Conservation (phyloP, 2,797 vertebrate genomes). For the Pangasius macronema region DNA sequence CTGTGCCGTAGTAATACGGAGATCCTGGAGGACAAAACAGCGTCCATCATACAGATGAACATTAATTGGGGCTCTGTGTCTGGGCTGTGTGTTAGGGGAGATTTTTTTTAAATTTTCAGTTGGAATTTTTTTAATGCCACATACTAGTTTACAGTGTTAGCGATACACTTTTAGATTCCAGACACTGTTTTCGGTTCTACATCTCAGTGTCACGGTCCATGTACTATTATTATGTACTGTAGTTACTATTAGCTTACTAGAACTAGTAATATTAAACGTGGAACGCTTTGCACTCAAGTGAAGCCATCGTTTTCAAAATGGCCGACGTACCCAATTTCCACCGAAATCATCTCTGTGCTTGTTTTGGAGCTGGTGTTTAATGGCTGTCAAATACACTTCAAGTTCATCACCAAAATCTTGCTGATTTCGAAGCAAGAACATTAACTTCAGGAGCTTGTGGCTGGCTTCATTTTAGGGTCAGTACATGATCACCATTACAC, state of each 20-base stretch:
- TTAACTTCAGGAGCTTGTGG: not conserved
- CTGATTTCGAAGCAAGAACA: not conserved
- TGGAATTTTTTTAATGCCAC: not conserved
- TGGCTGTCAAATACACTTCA: not conserved
- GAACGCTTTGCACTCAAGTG: too few relatives aligned
- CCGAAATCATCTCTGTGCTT: not conserved
- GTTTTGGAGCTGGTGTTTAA: not conserved
- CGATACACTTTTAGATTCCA: not conserved
- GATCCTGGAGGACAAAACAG: conserved; percentile 76
- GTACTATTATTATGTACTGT: not conserved
- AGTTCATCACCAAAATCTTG: not conserved
- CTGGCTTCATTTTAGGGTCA: not conserved
- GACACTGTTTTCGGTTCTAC: too few relatives aligned
- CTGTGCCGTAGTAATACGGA: conserved; percentile 94
- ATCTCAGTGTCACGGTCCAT: not conserved
- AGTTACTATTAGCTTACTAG: not conserved
- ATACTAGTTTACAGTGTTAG: not conserved
- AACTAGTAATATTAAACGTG: too few relatives aligned
- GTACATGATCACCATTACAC: not conserved
- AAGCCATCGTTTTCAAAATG: not conserved
- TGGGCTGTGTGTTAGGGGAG: not conserved
- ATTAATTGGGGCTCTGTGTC: not conserved
- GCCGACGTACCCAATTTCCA: not conserved
- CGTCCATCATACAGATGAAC: not conserved
- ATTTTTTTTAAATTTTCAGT: not conserved